Evolutionary conservation across 2,888 invertebrate species (phyloP).

Genomic region (Steinernema carpocapsae): DNA sequence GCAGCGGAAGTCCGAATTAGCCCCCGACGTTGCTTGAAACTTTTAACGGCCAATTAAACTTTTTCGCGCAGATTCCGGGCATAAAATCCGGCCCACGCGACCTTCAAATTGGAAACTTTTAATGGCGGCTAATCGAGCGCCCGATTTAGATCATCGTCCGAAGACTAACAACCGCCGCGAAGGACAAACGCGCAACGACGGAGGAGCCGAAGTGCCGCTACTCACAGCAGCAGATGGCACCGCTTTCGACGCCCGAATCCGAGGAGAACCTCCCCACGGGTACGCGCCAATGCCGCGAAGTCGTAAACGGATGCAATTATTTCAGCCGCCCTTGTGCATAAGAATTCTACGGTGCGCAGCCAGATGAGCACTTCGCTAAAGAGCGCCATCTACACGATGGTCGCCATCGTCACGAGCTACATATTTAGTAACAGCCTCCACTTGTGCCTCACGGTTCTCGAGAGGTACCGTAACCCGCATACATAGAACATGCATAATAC

Average conservation of each 20-base stretch:
- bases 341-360: constrained; percentile 7
- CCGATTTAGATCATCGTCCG: constrained; percentile 38
- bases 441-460: constrained; percentile 62
- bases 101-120: background rate
- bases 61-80: too few species aligned
- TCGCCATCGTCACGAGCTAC: constrained; percentile 67
- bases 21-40: too few species aligned
- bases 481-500: background rate
- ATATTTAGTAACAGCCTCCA: constrained; percentile 65
- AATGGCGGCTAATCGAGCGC: too few species aligned
- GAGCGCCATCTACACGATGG: constrained; percentile 66
- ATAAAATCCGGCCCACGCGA: too few species aligned
- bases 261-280: constrained; percentile 24
- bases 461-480: constrained; percentile 47
- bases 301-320: constrained; percentile 26
- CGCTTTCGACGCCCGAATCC: constrained; percentile 7
- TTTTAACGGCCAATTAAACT: too few species aligned
- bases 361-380: constrained; percentile 53
- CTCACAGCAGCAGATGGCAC: background rate
- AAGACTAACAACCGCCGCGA: constrained; percentile 17
- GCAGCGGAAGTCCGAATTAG: too few species aligned
- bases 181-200: background rate
- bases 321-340: constrained; percentile 24
- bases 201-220: background rate
- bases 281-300: background rate